A percentile compares a stretch with the other conserved stretches of the same genome.
These are phyloP conservation scores for Lipophrys pholis DNA, from an alignment of 2,113 vertebrate species.

Conservation along the genomic window DNA sequence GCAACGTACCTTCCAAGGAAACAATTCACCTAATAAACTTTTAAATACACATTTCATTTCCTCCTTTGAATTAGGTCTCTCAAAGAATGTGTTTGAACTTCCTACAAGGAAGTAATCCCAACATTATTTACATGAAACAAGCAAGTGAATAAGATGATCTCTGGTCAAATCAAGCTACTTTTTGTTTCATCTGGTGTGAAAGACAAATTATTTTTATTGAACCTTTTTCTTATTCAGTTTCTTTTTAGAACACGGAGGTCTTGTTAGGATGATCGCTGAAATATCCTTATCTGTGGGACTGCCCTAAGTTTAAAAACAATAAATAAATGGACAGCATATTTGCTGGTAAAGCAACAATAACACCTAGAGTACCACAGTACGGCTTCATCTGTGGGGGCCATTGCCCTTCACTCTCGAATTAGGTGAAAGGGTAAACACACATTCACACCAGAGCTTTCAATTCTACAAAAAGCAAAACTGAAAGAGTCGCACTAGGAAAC, in stretches of 20 bases:
- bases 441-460: background rate
- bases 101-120: conserved; percentile 41
- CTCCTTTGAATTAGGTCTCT: conserved; percentile 24
- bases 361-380: background rate
- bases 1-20: background rate
- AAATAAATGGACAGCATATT: background rate
- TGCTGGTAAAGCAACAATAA: background rate
- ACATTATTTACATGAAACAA: conserved; percentile 23
- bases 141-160: conserved; percentile 6
- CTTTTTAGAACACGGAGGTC: no score
- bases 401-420: background rate
- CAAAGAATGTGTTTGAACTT: background rate
- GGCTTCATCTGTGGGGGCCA: background rate
- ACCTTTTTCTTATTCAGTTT: no score
- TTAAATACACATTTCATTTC: conserved; percentile 43
- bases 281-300: no score
- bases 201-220: no score
- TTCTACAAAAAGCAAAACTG: conserved; percentile 25
- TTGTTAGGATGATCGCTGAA: no score
- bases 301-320: no score
- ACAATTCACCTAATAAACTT: conserved; percentile 3
- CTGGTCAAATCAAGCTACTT: no score
- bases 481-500: background rate
- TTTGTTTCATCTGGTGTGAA: no score
- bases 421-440: background rate